Evolutionary conservation across 1,140 invertebrate genomes (phyloP).

Genomic region (Listronotus oregonensis): DNA sequence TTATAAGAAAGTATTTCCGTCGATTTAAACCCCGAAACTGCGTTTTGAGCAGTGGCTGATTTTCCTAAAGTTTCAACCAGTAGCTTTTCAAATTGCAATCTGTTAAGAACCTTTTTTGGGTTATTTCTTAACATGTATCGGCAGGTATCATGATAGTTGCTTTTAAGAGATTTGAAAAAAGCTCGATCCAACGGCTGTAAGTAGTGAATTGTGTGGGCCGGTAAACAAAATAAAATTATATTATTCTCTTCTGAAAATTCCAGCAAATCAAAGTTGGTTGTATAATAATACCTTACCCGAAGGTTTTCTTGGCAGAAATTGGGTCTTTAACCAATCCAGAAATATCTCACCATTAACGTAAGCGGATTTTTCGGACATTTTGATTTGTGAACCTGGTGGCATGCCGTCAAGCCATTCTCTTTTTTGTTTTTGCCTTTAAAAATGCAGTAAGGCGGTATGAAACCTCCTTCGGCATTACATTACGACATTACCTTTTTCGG

Average conservation of each 20-base stretch:
- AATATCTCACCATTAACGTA: conserved; percentile 55
- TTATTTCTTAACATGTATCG: conserved; percentile 24
- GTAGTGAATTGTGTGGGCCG: too few relatives aligned
- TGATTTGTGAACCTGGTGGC: conserved; percentile 47
- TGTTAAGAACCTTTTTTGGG: conserved; percentile 33
- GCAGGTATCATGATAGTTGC: conserved; percentile 28
- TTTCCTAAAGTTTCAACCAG: conserved; percentile 34
- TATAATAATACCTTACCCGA: too few relatives aligned
- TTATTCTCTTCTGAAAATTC: too few relatives aligned
- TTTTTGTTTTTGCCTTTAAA: too few relatives aligned
- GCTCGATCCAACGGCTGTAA: too few relatives aligned
- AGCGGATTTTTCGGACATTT: conserved; percentile 52
- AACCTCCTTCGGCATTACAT: too few relatives aligned
- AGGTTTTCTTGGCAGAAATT: too few relatives aligned
- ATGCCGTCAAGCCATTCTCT: conserved; percentile 51
- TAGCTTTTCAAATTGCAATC: conserved; percentile 37
- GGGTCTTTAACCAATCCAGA: conserved; percentile 50
- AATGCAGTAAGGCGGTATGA: too few relatives aligned
- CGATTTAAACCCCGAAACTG: not conserved
- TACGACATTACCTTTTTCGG: conserved; percentile 46
- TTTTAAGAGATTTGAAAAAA: conserved; percentile 49
- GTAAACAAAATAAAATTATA: too few relatives aligned
- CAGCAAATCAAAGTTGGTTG: too few relatives aligned
- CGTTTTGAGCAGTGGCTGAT: not conserved
- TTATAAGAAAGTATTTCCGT: not conserved